phyloP scores from a whole-genome alignment of 2,113 vertebrate genomes.

The Perca fluviatilis region DNA sequence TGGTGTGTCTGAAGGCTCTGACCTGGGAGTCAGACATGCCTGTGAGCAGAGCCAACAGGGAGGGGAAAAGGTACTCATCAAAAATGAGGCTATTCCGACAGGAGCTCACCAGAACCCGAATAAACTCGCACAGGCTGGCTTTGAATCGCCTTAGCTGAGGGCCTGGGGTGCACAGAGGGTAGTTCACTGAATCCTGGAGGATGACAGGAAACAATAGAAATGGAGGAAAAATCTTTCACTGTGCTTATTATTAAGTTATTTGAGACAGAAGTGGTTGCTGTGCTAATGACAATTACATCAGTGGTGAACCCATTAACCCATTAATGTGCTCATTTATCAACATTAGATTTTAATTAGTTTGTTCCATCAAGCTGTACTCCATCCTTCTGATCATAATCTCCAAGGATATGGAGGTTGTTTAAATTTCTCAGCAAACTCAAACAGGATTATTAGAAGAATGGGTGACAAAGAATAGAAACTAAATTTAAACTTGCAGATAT shows the following conservation, averaged over 20 bases:
- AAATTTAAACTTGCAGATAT: conserved; percentile 11
- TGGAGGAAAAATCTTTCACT: neutral
- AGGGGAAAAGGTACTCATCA: conserved; percentile 87
- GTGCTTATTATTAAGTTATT: neutral
- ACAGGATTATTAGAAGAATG: conserved; percentile 25
- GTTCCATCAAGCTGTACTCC: conserved; percentile 30
- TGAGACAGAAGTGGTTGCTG: conserved; percentile 3
- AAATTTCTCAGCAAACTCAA: conserved; percentile 34
- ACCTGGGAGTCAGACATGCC: conserved; percentile 92
- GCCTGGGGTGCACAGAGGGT: conserved; percentile 85
- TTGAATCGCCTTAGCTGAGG: conserved; percentile 85
- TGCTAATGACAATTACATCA: conserved; percentile 40
- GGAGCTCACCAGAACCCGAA: conserved; percentile 80
- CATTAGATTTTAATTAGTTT: conserved; percentile 56
- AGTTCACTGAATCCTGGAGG: conserved; percentile 85
- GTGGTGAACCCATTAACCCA: conserved; percentile 47
- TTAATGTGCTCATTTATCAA: conserved; percentile 58
- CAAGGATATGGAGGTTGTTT: conserved; percentile 26
- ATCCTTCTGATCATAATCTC: conserved; percentile 38
- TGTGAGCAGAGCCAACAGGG: conserved; percentile 87
- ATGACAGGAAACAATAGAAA: conserved; percentile 8
- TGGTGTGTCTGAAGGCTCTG: conserved; percentile 93
- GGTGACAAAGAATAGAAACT: neutral
- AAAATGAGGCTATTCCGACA: conserved; percentile 87
- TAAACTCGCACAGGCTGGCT: conserved; percentile 85